Conservation (phyloP, 2,888 invertebrate genomes). For the Hypomecis punctinalis region DNA sequence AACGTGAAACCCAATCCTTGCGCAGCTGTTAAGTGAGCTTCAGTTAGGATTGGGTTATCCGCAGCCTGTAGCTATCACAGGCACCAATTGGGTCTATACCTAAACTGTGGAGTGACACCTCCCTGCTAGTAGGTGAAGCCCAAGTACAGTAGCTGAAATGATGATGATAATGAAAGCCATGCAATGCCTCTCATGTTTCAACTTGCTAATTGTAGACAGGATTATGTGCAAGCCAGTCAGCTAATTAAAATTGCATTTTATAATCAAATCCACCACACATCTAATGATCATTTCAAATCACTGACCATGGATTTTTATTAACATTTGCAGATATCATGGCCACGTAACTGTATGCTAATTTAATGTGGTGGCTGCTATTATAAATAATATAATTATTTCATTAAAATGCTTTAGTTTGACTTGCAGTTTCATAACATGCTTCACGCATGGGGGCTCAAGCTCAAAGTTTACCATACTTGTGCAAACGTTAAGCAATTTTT, state of each 20-base stretch:
- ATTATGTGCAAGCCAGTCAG: not conserved
- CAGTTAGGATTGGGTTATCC: no score
- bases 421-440: constrained; percentile 38
- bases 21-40: no score
- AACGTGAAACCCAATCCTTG: no score
- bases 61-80: no score
- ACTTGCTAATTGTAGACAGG: not conserved
- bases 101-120: no score
- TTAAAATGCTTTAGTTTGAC: constrained; percentile 26
- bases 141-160: no score
- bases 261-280: constrained; percentile 21
- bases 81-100: no score
- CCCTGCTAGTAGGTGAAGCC: no score
- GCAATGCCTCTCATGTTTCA: not conserved
- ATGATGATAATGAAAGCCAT: not conserved
- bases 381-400: constrained; percentile 26
- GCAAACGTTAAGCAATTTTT: constrained; percentile 22
- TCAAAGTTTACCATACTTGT: constrained; percentile 29
- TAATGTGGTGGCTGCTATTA: constrained; percentile 33
- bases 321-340: constrained; percentile 44
- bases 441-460: constrained; percentile 30
- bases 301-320: constrained; percentile 44
- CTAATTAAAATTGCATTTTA: constrained; percentile 15
- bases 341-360: constrained; percentile 35
- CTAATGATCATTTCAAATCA: constrained; percentile 21